These are phyloP conservation scores for Achlya flavicornis DNA, from an alignment of 2,888 invertebrate genomes.

Conservation along the genomic window DNA sequence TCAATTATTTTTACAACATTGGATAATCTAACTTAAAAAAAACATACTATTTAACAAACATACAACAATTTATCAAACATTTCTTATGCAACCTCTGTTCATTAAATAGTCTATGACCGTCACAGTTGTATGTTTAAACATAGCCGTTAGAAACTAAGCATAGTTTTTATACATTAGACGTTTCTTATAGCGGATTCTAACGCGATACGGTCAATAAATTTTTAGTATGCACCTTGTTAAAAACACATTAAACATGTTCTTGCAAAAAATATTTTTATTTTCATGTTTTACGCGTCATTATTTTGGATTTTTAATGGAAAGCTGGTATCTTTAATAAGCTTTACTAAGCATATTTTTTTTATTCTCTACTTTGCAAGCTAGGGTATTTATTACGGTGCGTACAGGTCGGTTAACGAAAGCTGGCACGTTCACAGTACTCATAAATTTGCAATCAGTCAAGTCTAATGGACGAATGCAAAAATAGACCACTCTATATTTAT, in stretches of 20 bases:
- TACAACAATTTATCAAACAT: not conserved
- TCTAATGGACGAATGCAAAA: no score
- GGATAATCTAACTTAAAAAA: no score
- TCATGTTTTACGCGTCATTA: not conserved
- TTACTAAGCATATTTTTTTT: no score
- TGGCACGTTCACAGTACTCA: no score
- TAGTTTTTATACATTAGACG: constrained; percentile 45
- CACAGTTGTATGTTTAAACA: constrained; percentile 49
- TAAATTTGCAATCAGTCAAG: no score
- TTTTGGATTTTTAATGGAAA: not conserved
- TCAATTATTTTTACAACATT: no score
- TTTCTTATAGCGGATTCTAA: constrained; percentile 28
- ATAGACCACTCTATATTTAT: no score
- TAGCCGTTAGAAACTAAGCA: constrained; percentile 51
- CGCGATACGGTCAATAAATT: constrained; percentile 15
- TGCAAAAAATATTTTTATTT: constrained; percentile 2
- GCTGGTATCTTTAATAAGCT: no score
- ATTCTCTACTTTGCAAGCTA: no score
- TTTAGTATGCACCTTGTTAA: constrained; percentile 9
- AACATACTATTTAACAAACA: no score
- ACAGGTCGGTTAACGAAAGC: no score
- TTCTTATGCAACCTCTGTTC: constrained; percentile 12
- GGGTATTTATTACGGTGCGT: no score
- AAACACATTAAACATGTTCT: not conserved
- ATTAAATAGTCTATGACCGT: constrained; percentile 34